Evolutionary conservation across 1,140 invertebrate genomes (phyloP).

Genomic region (Hermatobates lingyangjiaoensis): DNA sequence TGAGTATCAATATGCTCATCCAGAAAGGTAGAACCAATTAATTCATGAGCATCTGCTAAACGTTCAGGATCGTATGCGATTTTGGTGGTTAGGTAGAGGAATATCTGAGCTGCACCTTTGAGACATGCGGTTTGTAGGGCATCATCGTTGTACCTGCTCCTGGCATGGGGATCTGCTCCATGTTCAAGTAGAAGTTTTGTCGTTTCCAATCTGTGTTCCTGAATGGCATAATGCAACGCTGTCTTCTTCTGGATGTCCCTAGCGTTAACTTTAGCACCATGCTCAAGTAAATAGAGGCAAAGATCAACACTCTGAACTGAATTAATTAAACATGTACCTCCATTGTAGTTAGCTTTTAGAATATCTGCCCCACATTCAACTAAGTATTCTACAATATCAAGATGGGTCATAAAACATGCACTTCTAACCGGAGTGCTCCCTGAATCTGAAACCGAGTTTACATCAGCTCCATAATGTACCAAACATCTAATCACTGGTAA

Average conservation of each 20-base stretch:
- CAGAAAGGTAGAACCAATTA: conserved; percentile 65
- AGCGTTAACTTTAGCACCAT: conserved; percentile 66
- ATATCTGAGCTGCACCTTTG: conserved; percentile 66
- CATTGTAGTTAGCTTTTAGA: conserved; percentile 69
- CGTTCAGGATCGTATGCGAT: conserved; percentile 41
- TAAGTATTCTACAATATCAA: conserved; percentile 51
- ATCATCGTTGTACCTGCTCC: conserved; percentile 70
- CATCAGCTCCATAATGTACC: conserved; percentile 57
- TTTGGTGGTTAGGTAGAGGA: conserved; percentile 47
- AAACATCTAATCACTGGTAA: conserved; percentile 58
- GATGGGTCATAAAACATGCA: conserved; percentile 84
- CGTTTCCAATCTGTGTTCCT: conserved; percentile 52
- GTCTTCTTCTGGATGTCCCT: conserved; percentile 79
- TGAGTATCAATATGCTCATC: conserved; percentile 60
- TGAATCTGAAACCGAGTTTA: conserved; percentile 67
- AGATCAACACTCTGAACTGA: conserved; percentile 69
- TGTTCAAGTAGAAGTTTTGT: conserved; percentile 59
- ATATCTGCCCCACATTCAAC: conserved; percentile 74
- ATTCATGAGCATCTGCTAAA: conserved; percentile 62
- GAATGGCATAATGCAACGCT: conserved; percentile 79
- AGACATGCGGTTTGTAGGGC: conserved; percentile 76
- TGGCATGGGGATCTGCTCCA: conserved; percentile 57
- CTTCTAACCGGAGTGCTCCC: conserved; percentile 76
- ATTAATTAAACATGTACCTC: conserved; percentile 85
- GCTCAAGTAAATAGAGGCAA: conserved; percentile 57